Evolutionary conservation across 2,797 vertebrate species (phyloP), one percentile per base, ranked within the genome.

Genomic region (Sebastes flavidus): DNA sequence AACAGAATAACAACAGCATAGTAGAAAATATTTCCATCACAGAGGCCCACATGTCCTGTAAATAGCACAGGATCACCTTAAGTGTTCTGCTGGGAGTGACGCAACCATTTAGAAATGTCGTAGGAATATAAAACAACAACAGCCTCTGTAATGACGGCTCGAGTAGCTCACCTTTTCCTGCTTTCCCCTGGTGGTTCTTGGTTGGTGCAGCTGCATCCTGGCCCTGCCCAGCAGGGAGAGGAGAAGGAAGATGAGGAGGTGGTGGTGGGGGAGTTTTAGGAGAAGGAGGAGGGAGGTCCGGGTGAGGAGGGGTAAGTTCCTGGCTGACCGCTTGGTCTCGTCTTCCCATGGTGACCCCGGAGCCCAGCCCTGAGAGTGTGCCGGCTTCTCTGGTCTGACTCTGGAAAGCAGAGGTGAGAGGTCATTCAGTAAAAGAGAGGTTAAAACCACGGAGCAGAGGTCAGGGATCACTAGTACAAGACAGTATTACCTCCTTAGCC

Each of bases 311-410:
- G 16, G 27, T 22, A 58, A 80, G 62, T 63, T 91, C 92, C 62
- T 73, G 81, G 59, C 70, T 69, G 66, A 62, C 68, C 0, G 59
- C 59, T 63, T 80, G 89, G 24, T 95, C 86, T 80, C 82, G 78
- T 94, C 91, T 82, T 94, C 89, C 12, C 22, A 22, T 4, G 6
- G 67, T 11, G 42, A 86, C 68, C 68, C 81, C 95, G 14, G 49
- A n/a, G 49, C 49, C 20, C 49, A 52, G 49, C 18, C 49, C 49
- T 52, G 87, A 94, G 67, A 88, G 85, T 1, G 95, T 71, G 59
- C 93, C 80, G 73, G 96, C 95, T 0, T 97, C 95, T 83, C 95
- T 96, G 59, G 93, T 93, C 29, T 94, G 75, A 42, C 93, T 93
- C 97, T 99, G 94, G 1, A 75, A 88, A 2, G 24, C 54, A 85